phyloP scores from a whole-genome alignment of 1,140 invertebrate species.

The Phymorhynchus buccinoides region DNA sequence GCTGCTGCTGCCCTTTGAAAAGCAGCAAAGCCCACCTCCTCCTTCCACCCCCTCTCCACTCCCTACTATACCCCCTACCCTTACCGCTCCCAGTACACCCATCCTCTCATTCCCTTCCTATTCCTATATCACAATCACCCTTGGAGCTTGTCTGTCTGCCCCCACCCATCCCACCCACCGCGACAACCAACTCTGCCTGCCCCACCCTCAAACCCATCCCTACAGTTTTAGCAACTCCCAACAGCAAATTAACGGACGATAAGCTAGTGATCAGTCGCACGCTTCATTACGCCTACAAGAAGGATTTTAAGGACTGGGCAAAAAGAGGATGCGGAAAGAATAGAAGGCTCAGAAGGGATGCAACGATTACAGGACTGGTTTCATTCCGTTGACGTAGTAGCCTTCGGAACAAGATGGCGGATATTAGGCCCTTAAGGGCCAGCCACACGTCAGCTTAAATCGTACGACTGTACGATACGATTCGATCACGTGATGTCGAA shows the following conservation, averaged over 20 bases:
- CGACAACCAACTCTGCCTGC: too few species aligned
- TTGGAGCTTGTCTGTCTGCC: not conserved
- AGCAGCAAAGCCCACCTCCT: not conserved
- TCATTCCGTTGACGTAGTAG: not conserved
- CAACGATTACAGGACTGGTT: slow-evolving; percentile 23
- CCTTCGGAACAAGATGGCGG: not conserved
- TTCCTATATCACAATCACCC: not conserved
- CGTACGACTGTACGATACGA: too few species aligned
- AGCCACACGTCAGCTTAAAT: too few species aligned
- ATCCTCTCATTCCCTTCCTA: not conserved
- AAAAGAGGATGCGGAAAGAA: too few species aligned
- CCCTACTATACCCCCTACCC: not conserved
- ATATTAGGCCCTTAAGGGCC: too few species aligned
- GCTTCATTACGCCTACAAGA: slow-evolving; percentile 22
- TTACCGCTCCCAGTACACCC: not conserved
- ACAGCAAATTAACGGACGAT: slow-evolving; percentile 33
- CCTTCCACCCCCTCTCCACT: not conserved
- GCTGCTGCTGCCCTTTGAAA: not conserved
- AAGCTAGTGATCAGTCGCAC: slow-evolving; percentile 22
- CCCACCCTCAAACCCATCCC: not conserved
- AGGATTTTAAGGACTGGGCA: not conserved
- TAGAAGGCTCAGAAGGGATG: not conserved
- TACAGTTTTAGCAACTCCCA: not conserved
- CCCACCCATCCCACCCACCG: not conserved
- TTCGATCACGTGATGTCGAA: too few species aligned